Evolutionary conservation across 2,113 vertebrate genomes (phyloP), one percentile per base, ranked within the genome.

Genomic region (Hippocampus barbouri): DNA sequence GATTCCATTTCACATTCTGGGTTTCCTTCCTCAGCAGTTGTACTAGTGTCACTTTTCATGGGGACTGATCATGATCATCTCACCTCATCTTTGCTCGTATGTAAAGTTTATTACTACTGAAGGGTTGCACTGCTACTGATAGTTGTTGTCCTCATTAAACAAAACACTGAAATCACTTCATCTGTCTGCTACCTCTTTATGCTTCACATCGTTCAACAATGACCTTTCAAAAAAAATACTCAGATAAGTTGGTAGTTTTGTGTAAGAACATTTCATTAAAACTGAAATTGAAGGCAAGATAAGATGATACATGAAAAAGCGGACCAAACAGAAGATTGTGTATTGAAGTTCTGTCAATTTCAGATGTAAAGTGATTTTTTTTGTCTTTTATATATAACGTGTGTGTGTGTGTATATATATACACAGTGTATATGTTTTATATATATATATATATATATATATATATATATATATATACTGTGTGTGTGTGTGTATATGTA

Each of bases 111-210:
- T 49, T 51, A 57, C 65, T 78, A 72, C 70, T 75, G n/a, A 73
- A 70, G 72, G 77, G 63, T 80, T 88, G 83, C 84, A 81, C 76
- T 85, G 75, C 80, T 80, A 69, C 71, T 86, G 77, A 76, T 77
- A 11, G n/a, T 56, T 86, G 15, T 77, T 65, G 68, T 79, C 68
- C 75, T 66, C 54, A 89, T 85, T 85, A 87, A 89, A 86, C 71
- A 70, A 71, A 49, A 72, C 66, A 80, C 86, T 90, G 87, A 69
- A 85, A 45, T 66, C 40, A 14, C 63, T n/a, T 66, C 20, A 23
- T 25, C 12, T n/a, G 40, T 66, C 25, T 66, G 12, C 43, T 40
- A 8, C 5, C 41, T 43, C 8, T 23, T 56, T 56, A 20, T n/a
- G 63, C 14, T 61, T 34, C 27, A 20, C 27, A 34, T 7, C 23